Conservation (phyloP, 2,888 invertebrate species). For the Didymodactylos carnosus region DNA sequence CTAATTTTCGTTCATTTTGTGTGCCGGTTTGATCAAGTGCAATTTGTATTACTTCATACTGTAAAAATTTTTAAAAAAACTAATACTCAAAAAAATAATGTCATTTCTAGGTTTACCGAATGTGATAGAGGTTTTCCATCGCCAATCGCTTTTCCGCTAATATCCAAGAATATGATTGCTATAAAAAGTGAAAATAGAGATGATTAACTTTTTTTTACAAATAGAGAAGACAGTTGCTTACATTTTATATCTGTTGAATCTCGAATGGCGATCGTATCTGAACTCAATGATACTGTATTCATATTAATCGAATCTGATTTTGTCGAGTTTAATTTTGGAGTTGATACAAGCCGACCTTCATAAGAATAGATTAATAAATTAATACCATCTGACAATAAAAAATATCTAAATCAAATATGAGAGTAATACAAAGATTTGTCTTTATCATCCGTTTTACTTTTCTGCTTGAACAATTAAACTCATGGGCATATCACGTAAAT, state of each 20-base stretch:
- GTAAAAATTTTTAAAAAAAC: conserved; percentile 14
- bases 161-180: conserved; percentile 67
- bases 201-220: not conserved
- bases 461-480: conserved; percentile 59
- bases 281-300: conserved; percentile 57
- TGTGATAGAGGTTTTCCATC: conserved; percentile 56
- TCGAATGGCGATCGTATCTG: conserved; percentile 64
- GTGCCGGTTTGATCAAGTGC: conserved; percentile 66
- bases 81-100: conserved; percentile 3
- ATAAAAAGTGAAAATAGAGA: conserved; percentile 21
- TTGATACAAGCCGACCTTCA: conserved; percentile 64
- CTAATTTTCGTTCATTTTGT: conserved; percentile 56
- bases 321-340: conserved; percentile 60
- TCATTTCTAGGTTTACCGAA: conserved; percentile 33
- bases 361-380: conserved; percentile 71
- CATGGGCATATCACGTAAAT: conserved; percentile 65
- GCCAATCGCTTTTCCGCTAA: conserved; percentile 50
- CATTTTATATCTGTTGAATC: conserved; percentile 60
- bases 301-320: conserved; percentile 58
- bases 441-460: conserved; percentile 42
- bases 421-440: not conserved
- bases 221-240: conserved; percentile 29
- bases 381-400: conserved; percentile 65
- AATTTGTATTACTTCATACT: conserved; percentile 54
- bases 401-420: conserved; percentile 45